Conservation (phyloP, 92 coral and sea anemone species). For the Ricordea florida region DNA sequence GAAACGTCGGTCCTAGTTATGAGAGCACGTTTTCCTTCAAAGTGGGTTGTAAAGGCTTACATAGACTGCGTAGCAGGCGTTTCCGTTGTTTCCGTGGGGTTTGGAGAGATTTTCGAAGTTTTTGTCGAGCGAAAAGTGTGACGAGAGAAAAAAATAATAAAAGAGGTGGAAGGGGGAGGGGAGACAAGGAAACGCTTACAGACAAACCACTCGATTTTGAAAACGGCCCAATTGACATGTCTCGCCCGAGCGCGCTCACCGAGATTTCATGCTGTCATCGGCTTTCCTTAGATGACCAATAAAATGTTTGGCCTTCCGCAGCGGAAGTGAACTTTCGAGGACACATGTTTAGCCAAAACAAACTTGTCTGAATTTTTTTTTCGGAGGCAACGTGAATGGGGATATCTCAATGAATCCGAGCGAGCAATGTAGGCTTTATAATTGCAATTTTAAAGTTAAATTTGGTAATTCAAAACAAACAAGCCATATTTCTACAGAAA, state of each 20-base stretch:
- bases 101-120: neutral
- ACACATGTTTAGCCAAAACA: conserved; percentile 6
- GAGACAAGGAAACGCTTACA: neutral
- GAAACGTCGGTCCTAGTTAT: too few species aligned
- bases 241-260: conserved; percentile 1
- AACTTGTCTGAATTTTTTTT: neutral
- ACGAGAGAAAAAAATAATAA: neutral
- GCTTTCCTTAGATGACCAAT: neutral
- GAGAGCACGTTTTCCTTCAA: too few species aligned
- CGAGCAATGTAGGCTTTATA: conserved; percentile 6
- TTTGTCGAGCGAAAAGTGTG: neutral
- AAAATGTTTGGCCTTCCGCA: neutral
- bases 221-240: neutral
- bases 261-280: conserved; percentile 1
- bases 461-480: too few species aligned
- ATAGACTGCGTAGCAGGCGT: too few species aligned
- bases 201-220: conserved; percentile 6
- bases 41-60: too few species aligned
- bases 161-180: neutral
- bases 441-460: conserved; percentile 2
- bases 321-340: conserved; percentile 5
- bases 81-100: conserved; percentile 5
- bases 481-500: neutral
- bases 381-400: neutral
- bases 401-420: conserved; percentile 1